phyloP scores from a whole-genome alignment of 1,140 invertebrate species.

The Platyscapa corneri region DNA sequence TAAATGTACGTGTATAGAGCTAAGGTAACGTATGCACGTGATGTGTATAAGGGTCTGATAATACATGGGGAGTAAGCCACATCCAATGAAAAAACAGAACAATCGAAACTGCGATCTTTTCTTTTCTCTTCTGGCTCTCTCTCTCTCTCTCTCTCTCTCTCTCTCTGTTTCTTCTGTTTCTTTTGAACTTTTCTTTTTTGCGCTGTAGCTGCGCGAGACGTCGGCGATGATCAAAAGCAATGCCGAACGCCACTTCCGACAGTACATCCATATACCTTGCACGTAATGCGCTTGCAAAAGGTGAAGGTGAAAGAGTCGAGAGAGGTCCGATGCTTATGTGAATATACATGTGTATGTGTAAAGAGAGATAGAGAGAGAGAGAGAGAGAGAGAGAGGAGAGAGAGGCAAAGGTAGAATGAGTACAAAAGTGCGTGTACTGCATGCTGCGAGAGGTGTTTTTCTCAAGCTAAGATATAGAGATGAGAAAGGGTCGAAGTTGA shows the following conservation, averaged over 20 bases:
- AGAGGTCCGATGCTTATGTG: neutral
- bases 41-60: neutral
- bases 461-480: constrained; percentile 29
- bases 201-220: constrained; percentile 20
- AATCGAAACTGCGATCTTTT: constrained; percentile 39
- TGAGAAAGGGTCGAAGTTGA: constrained; percentile 42
- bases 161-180: neutral
- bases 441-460: constrained; percentile 14
- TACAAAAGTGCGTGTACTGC: constrained; percentile 32
- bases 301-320: constrained; percentile 40
- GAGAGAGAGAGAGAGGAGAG: constrained; percentile 15
- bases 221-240: constrained; percentile 53
- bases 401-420: neutral
- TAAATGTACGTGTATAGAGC: neutral
- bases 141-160: neutral
- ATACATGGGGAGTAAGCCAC: constrained; percentile 12
- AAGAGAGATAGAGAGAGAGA: neutral
- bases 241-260: constrained; percentile 48
- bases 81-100: constrained; percentile 31
- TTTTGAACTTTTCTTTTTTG: constrained; percentile 14
- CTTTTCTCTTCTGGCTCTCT: neutral
- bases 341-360: neutral
- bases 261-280: constrained; percentile 42
- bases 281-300: constrained; percentile 48
- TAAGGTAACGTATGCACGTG: neutral